These are phyloP conservation scores for Holacanthella duospinosa DNA, from an alignment of 2,888 invertebrate species.

Conservation along the genomic window DNA sequence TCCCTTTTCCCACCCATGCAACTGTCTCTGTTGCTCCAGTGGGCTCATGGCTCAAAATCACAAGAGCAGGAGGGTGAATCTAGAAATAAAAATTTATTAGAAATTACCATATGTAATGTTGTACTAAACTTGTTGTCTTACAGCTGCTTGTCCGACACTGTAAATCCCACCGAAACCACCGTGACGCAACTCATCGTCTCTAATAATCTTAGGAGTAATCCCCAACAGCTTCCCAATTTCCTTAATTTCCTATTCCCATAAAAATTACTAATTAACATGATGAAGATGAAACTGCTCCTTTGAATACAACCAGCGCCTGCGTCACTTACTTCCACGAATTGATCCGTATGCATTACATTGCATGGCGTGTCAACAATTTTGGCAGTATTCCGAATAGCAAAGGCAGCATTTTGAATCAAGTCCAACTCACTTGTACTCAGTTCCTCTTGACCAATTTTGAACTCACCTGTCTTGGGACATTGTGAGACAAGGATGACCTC, in stretches of 20 bases:
- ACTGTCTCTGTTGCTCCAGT: conserved; percentile 53
- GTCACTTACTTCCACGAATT: conserved; percentile 59
- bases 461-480: conserved; percentile 13
- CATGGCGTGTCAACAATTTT: conserved; percentile 76
- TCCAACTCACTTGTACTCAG: conserved; percentile 48
- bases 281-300: neutral
- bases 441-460: conserved; percentile 29
- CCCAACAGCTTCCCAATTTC: conserved; percentile 55
- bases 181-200: conserved; percentile 63
- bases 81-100: neutral
- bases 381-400: conserved; percentile 61
- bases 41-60: conserved; percentile 55
- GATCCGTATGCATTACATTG: conserved; percentile 70
- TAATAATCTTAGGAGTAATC: conserved; percentile 58
- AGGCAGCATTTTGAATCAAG: conserved; percentile 50
- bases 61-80: conserved; percentile 54
- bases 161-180: conserved; percentile 78
- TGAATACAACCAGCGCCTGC: neutral
- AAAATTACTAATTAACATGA: conserved; percentile 1
- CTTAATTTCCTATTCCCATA: conserved; percentile 52
- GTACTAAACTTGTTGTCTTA: too few species aligned
- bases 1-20: conserved; percentile 84
- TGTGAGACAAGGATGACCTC: conserved; percentile 47
- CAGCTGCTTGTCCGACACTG: conserved; percentile 60
- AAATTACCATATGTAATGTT: too few species aligned